Conservation (phyloP, 2,888 invertebrate species). For the Luperina nickerlii region DNA sequence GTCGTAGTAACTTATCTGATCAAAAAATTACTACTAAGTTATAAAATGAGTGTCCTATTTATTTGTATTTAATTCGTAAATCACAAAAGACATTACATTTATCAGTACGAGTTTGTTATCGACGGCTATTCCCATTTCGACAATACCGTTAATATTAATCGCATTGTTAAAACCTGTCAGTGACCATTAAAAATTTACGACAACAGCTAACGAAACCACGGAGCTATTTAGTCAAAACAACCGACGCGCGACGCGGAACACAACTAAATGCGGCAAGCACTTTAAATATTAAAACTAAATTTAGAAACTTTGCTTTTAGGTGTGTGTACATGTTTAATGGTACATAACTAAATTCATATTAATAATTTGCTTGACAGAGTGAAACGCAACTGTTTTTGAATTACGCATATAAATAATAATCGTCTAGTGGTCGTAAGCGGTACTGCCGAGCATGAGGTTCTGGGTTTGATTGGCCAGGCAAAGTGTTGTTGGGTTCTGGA, state of each 20-base stretch:
- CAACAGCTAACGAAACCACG: conserved; percentile 31
- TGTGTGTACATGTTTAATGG: conserved; percentile 10
- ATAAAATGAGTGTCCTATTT: background rate
- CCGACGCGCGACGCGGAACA: conserved; percentile 29
- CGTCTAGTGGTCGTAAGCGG: background rate
- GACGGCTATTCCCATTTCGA: conserved; percentile 28
- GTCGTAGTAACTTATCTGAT: background rate
- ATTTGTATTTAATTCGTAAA: conserved; percentile 26
- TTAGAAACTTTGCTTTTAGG: conserved; percentile 53
- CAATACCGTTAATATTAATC: conserved; percentile 46
- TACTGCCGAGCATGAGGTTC: background rate
- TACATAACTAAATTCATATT: background rate
- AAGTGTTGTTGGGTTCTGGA: background rate
- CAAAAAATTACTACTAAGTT: background rate
- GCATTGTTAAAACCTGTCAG: conserved; percentile 48
- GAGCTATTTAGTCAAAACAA: conserved; percentile 44
- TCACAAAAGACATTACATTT: conserved; percentile 30
- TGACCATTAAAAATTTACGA: conserved; percentile 48
- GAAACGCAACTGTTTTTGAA: background rate
- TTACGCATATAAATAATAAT: background rate
- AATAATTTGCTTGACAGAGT: conserved; percentile 1
- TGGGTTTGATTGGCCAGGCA: background rate
- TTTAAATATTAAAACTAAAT: conserved; percentile 55
- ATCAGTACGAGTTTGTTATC: conserved; percentile 35
- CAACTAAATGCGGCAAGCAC: conserved; percentile 43